A percentile compares a stretch with the other conserved stretches of the same genome.
Conservation (phyloP, 2,888 invertebrate genomes). For the Drosophila demipolita region DNA sequence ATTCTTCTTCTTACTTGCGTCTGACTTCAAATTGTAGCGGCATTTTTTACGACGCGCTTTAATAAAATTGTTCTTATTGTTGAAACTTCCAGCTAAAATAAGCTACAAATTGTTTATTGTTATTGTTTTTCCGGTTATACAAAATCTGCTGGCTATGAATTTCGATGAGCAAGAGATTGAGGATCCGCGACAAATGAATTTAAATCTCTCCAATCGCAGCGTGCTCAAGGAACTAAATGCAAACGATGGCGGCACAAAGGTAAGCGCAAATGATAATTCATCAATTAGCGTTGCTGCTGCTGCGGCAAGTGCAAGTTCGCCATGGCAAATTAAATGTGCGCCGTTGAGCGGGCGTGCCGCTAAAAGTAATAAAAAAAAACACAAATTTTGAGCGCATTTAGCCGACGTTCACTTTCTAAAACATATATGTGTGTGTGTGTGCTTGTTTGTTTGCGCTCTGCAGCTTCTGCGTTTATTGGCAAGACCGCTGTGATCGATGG, state of each 20-base stretch:
- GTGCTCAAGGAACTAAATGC: constrained; percentile 74
- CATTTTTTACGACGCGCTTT: constrained; percentile 54
- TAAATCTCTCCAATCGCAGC: constrained; percentile 47
- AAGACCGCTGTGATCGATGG: constrained; percentile 41
- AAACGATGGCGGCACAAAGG: constrained; percentile 71
- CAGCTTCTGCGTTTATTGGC: constrained; percentile 43
- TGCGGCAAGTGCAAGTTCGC: constrained; percentile 16
- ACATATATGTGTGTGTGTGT: constrained; percentile 2
- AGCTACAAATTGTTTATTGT: constrained; percentile 6
- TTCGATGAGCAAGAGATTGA: constrained; percentile 23
- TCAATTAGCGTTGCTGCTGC: constrained; percentile 21
- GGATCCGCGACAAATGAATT: constrained; percentile 30
- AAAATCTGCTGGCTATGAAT: constrained; percentile 45
- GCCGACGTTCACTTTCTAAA: constrained; percentile 52
- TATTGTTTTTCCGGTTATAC: background rate
- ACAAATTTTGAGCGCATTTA: constrained; percentile 10
- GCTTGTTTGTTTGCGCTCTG: constrained; percentile 25
- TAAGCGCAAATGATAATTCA: constrained; percentile 49
- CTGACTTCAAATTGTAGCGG: constrained; percentile 69
- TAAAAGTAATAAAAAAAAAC: constrained; percentile 5
- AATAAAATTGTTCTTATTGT: constrained; percentile 7
- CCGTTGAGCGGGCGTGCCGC: constrained; percentile 31
- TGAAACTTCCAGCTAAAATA: constrained; percentile 1
- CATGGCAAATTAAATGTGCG: constrained; percentile 13
- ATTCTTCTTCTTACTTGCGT: constrained; percentile 25